Evolutionary conservation across 2,113 vertebrate genomes (phyloP), one percentile per base, ranked within the genome.

Genomic region (Hemiprocne comata): DNA sequence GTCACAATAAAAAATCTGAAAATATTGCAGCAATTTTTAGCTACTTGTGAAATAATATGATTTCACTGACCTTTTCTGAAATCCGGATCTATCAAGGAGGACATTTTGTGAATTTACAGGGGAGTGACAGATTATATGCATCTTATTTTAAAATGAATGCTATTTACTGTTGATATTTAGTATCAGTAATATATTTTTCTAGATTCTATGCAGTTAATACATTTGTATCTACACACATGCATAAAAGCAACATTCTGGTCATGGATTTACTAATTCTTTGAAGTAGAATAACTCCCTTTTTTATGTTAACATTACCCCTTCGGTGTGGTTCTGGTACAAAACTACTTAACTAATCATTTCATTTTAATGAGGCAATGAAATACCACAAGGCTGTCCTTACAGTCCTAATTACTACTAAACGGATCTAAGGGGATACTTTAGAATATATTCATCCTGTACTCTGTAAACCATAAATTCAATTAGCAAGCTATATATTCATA

Each of bases 351-450:
- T 85, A 83, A 93, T 86, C 10, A 85, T 73, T 96, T 90, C 20
- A 87, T 83, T 89, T 94, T 95, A 94, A 88, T 74, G 54, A 95
- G 67, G 87, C 67, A 87, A 85, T 83, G 72, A 94, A 91, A 95
- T 83, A 94, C 80, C 76, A 42, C 85, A 91, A 79, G 54, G 51
- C 62, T 93, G 62, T 94, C 66, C 46, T 95, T 71, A n/a, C 38
- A 83, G 78, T 85, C 64, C 62, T 91, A 90, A 91, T 94, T 93
- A 93, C 67, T 80, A 18, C 54, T 94, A 80, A 69, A 46, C 54
- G 50, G 61, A 87, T 94, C 87, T 66, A 74, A 78, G 44, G 78
- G 62, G 40, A 85, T 85, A 77, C 75, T 96, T 94, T 18, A 85
- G 36, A 73, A 89, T 58, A 76, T 70, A 91, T 78, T 82, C 11